Percentiles rank a stretch among this genome's conserved stretches.
Evolutionary conservation across 1,140 invertebrate genomes (phyloP).

Genomic region (Saxidomus purpurata): DNA sequence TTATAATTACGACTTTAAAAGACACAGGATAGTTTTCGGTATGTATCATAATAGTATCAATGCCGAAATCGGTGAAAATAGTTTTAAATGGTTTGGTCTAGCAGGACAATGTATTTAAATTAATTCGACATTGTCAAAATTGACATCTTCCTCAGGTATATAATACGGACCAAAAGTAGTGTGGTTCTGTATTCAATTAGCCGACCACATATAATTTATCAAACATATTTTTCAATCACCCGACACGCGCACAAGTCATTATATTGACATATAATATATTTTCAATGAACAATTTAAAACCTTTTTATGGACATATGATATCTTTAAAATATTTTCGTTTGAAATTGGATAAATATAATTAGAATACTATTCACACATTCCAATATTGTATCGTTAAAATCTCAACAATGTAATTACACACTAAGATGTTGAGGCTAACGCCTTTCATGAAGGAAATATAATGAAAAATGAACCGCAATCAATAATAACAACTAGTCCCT

Average conservation of each 20-base stretch:
- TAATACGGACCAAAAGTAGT: too few species aligned
- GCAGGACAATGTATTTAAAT: too few species aligned
- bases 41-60: too few species aligned
- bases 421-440: constrained; percentile 27
- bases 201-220: background rate
- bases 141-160: too few species aligned
- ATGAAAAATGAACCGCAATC: constrained; percentile 55
- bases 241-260: constrained; percentile 37
- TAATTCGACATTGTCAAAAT: too few species aligned
- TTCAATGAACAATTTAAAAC: constrained; percentile 33
- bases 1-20: too few species aligned
- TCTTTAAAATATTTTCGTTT: constrained; percentile 51
- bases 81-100: too few species aligned
- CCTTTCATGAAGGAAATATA: constrained; percentile 23
- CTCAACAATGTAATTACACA: background rate
- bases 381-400: constrained; percentile 29
- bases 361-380: constrained; percentile 55
- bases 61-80: too few species aligned
- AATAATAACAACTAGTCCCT: constrained; percentile 50
- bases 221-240: background rate
- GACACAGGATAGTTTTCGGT: too few species aligned
- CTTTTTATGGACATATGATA: constrained; percentile 21
- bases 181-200: background rate
- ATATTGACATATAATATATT: constrained; percentile 36
- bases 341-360: constrained; percentile 49